Conservation (phyloP, 2,888 invertebrate species). For the Philereme transversata region DNA sequence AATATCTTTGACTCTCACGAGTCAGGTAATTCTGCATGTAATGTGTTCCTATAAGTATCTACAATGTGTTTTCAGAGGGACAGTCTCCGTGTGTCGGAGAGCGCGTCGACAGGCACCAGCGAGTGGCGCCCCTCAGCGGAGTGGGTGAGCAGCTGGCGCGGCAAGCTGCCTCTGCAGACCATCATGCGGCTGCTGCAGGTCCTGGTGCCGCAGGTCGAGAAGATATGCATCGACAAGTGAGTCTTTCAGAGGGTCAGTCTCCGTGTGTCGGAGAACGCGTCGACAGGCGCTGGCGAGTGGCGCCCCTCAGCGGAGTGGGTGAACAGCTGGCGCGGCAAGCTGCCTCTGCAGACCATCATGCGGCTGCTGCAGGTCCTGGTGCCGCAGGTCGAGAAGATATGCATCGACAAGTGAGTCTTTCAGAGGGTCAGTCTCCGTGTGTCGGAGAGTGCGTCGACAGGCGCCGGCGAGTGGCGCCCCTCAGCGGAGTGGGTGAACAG, state of each 20-base stretch:
- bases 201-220: conserved; percentile 99
- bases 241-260: conserved; percentile 45
- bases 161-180: conserved; percentile 98
- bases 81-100: conserved; percentile 22
- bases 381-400: conserved; percentile 99
- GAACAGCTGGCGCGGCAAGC: conserved; percentile 96
- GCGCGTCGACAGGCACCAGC: conserved; percentile 31
- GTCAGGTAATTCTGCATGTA: no score
- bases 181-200: conserved; percentile 99
- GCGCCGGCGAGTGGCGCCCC: conserved; percentile 89
- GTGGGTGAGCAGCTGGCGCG: conserved; percentile 98
- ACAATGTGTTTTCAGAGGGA: not conserved
- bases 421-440: no score
- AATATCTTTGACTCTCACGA: no score
- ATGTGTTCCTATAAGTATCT: no score
- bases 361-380: conserved; percentile 98
- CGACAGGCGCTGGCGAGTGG: conserved; percentile 82
- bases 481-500: conserved; percentile 97
- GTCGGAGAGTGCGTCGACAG: not conserved
- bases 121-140: conserved; percentile 96
- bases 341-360: conserved; percentile 99
- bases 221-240: conserved; percentile 99
- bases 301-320: conserved; percentile 98
- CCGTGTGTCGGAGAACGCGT: no score
- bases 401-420: conserved; percentile 95